Percentiles rank a stretch among this genome's conserved stretches.
Conservation (phyloP, 2,113 vertebrate genomes). For the Piprites chloris region DNA sequence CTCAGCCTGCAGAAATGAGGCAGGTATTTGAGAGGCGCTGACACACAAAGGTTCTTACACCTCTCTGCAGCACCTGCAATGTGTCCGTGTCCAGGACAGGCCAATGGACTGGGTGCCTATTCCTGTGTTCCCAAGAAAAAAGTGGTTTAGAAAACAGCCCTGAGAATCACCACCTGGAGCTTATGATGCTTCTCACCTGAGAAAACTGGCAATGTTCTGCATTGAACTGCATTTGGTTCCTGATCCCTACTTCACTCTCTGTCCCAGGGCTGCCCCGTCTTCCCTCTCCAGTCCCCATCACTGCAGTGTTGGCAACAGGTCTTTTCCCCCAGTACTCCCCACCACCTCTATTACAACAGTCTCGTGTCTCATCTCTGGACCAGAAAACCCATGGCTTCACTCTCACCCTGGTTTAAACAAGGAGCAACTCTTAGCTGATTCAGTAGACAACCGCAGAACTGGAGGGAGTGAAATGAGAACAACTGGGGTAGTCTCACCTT, state of each 20-base stretch:
- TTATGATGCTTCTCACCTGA: background rate
- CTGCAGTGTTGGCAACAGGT: accelerated
- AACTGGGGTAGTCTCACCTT: accelerated
- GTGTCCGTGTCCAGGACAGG: background rate
- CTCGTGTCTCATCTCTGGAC: background rate
- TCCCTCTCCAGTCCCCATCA: background rate
- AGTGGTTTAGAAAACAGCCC: background rate
- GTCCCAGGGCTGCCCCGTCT: accelerated
- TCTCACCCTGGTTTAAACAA: background rate
- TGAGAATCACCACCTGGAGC: background rate
- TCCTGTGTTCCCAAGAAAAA: background rate
- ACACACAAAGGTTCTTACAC: background rate
- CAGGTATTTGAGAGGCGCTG: background rate
- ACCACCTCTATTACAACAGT: accelerated
- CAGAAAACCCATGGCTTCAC: accelerated
- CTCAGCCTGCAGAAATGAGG: background rate
- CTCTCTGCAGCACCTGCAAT: background rate
- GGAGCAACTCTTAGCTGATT: background rate
- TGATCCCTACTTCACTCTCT: background rate
- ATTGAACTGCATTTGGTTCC: background rate
- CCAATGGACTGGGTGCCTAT: background rate
- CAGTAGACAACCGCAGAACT: background rate
- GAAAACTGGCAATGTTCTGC: accelerated
- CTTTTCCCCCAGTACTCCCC: background rate
- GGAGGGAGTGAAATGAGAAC: background rate